Evolutionary conservation across 2,888 invertebrate species (phyloP).

Genomic region (Stenodera caucasica): DNA sequence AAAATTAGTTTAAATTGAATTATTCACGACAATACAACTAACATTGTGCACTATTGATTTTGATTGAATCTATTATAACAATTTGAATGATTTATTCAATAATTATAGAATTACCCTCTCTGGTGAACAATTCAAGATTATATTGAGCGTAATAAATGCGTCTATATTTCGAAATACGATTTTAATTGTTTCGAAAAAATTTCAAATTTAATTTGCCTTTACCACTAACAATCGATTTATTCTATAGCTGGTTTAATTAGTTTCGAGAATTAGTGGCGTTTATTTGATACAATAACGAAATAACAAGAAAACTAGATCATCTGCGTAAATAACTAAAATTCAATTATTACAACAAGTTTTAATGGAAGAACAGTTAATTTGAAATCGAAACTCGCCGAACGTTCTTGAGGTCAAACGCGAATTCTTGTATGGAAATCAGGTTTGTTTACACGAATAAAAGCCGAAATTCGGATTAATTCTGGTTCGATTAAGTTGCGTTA

Average conservation of each 20-base stretch:
- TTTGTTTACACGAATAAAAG: too few relatives aligned
- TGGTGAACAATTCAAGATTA: background rate
- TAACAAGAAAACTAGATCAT: too few relatives aligned
- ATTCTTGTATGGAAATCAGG: background rate
- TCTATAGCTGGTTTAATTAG: too few relatives aligned
- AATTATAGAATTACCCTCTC: background rate
- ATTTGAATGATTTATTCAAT: slow-evolving; percentile 1
- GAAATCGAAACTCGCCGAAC: background rate
- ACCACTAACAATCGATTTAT: too few relatives aligned
- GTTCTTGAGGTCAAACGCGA: background rate
- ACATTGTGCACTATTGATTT: background rate
- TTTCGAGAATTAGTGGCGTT: background rate
- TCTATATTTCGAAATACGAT: too few relatives aligned
- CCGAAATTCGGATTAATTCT: too few relatives aligned
- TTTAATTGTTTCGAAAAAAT: too few relatives aligned
- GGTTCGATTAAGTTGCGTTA: too few relatives aligned
- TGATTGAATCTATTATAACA: background rate
- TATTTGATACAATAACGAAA: too few relatives aligned
- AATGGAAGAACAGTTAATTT: background rate
- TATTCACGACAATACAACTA: background rate
- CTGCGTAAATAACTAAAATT: too few relatives aligned
- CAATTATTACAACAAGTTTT: background rate
- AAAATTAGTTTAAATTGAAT: background rate
- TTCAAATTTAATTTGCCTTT: too few relatives aligned
- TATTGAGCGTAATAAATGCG: background rate